These are phyloP conservation scores for Bombus difficillimus DNA, from an alignment of 1,140 invertebrate genomes.

Conservation along the genomic window DNA sequence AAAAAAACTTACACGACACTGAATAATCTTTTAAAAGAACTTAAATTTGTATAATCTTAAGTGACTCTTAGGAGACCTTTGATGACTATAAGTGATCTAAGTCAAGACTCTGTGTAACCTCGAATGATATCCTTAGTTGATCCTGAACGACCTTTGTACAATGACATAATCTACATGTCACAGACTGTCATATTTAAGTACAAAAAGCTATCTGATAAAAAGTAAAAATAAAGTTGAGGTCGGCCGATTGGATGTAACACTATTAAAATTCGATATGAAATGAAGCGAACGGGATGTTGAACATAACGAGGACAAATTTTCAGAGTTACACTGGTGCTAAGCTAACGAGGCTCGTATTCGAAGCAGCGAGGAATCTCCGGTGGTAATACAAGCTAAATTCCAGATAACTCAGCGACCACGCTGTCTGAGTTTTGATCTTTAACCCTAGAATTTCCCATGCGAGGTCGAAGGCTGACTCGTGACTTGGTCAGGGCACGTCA, in stretches of 20 bases:
- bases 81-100: background rate
- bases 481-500: background rate
- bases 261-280: background rate
- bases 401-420: constrained; percentile 13
- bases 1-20: background rate
- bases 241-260: background rate
- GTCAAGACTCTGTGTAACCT: background rate
- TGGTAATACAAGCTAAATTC: constrained; percentile 27
- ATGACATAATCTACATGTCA: background rate
- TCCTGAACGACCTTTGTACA: background rate
- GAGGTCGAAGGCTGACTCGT: background rate
- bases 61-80: background rate
- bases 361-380: constrained; percentile 4
- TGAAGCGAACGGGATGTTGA: background rate
- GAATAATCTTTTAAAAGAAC: background rate
- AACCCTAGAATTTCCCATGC: constrained; percentile 6
- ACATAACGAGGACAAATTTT: constrained; percentile 2
- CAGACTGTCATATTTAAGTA: background rate
- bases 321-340: background rate
- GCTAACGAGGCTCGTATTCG: constrained; percentile 12
- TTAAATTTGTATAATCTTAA: background rate
- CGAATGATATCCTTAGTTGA: background rate
- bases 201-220: background rate
- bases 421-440: constrained; percentile 26
- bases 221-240: background rate